Conservation (phyloP, 2,797 vertebrate genomes). For the Sandelia bainsii region DNA sequence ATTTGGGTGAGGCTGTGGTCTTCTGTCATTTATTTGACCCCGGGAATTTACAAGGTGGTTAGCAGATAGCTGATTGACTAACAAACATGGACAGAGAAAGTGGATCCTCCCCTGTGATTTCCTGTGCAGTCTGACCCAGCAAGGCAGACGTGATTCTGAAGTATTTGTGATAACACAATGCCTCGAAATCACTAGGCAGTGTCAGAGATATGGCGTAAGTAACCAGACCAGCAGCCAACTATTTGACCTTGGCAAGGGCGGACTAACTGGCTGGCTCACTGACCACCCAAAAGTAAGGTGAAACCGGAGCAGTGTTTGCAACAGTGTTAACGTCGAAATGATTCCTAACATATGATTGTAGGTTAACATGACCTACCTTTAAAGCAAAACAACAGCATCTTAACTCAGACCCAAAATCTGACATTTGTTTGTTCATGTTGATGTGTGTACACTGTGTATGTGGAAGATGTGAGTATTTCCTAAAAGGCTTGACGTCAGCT, state of each 20-base stretch:
- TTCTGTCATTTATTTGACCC: slow-evolving; percentile 41
- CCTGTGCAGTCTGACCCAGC: slow-evolving; percentile 38
- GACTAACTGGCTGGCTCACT: slow-evolving; percentile 54
- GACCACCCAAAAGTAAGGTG: slow-evolving; percentile 71
- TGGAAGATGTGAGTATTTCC: slow-evolving; percentile 57
- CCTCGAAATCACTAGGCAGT: slow-evolving; percentile 63
- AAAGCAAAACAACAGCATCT: slow-evolving; percentile 56
- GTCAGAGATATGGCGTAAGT: slow-evolving; percentile 74
- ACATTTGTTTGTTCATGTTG: slow-evolving; percentile 51
- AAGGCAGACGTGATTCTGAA: slow-evolving; percentile 64
- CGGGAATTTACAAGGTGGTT: slow-evolving; percentile 43
- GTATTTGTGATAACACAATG: slow-evolving; percentile 70
- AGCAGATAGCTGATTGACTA: slow-evolving; percentile 68
- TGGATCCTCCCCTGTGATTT: slow-evolving; percentile 59
- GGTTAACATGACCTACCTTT: slow-evolving; percentile 63
- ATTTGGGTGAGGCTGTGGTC: slow-evolving; percentile 30
- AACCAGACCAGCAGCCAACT: slow-evolving; percentile 72
- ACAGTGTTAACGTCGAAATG: slow-evolving; percentile 53
- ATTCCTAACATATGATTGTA: slow-evolving; percentile 68
- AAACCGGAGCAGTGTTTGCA: slow-evolving; percentile 63
- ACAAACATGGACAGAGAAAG: slow-evolving; percentile 66
- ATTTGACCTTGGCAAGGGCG: slow-evolving; percentile 72
- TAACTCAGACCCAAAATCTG: slow-evolving; percentile 35
- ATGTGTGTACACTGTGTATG: slow-evolving; percentile 50
- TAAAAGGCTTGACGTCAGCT: slow-evolving; percentile 73